Conservation (phyloP, 2,113 vertebrate genomes). For the Cavia porcellus region DNA sequence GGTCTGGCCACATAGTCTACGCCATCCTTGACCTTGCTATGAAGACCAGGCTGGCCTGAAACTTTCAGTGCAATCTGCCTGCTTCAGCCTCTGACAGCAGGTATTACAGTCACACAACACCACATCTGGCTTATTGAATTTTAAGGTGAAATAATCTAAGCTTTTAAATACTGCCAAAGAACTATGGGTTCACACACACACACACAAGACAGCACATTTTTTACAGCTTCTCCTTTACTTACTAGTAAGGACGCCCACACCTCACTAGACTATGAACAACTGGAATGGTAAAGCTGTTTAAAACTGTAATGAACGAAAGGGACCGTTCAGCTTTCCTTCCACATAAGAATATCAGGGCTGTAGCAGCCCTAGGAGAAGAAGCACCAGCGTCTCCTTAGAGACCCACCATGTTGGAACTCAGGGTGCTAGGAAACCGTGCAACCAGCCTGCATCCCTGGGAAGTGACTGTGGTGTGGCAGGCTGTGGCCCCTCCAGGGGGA, state of each 20-base stretch:
- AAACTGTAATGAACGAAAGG: background rate
- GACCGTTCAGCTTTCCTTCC: background rate
- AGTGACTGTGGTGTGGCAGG: too few species aligned
- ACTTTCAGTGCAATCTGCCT: background rate
- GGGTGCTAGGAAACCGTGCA: too few species aligned
- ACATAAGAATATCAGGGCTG: background rate
- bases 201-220: slow-evolving; percentile 7
- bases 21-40: background rate
- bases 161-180: slow-evolving; percentile 45
- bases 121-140: background rate
- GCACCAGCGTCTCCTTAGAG: too few species aligned
- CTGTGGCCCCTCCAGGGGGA: too few species aligned
- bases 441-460: too few species aligned
- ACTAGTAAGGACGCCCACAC: background rate
- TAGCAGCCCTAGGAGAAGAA: too few species aligned
- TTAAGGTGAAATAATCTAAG: background rate
- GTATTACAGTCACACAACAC: background rate
- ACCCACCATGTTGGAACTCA: too few species aligned
- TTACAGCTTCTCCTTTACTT: background rate
- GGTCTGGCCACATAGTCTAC: background rate
- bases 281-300: background rate
- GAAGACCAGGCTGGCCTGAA: background rate
- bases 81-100: background rate
- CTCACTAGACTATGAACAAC: background rate
- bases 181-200: background rate